Evolutionary conservation across 2,797 vertebrate genomes (phyloP), one percentile per base, ranked within the genome.

Genomic region (Peromyscus melanophrys): DNA sequence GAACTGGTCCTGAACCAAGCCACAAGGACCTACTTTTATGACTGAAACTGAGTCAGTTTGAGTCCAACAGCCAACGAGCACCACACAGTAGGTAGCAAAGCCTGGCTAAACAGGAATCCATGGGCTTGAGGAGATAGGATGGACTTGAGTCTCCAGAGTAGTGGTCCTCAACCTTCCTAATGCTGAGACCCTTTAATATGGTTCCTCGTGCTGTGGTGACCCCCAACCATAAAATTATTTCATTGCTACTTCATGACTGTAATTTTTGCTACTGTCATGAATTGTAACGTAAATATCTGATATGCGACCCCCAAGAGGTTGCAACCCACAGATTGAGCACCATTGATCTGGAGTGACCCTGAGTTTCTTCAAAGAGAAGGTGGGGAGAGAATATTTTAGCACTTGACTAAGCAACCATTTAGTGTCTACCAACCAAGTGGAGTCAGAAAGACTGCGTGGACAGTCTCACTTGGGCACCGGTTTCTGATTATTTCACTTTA

Each of bases 401-500:
- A 34, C 40, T 71, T 75, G 34, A 43, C 7, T 37, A 76, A 29
- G 13, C 12, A 73, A 29, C 17, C 12, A 73, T 1, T 27, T 17
- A 12, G 10, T 19, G 9, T 40, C 46, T 31, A 76, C 73, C 40
- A 73, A 43, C 23, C 52, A 67, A 17, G 1, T 57, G 67, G 73
- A n/a, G 13, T 43, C 55, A n/a, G 12, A n/a, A 4, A 52, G 71
- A 67, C 49, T 27, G 0, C 21, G 25, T 12, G 4, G 3, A 7
- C 8, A 55, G 25, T 34, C 37, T 84, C 61, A 13, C 49, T 11
- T 25, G 29, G 27, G 43, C 31, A 37, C 55, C 78, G 23, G 73
- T 19, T 96, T 75, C 77, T 81, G n/a, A 81, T 63, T 94, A 49
- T 12, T 83, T 90, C 90, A 6, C 40, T 90, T 93, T 65, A 80